phyloP scores from a whole-genome alignment of 2,888 invertebrate genomes.

The Drosophila borborema region DNA sequence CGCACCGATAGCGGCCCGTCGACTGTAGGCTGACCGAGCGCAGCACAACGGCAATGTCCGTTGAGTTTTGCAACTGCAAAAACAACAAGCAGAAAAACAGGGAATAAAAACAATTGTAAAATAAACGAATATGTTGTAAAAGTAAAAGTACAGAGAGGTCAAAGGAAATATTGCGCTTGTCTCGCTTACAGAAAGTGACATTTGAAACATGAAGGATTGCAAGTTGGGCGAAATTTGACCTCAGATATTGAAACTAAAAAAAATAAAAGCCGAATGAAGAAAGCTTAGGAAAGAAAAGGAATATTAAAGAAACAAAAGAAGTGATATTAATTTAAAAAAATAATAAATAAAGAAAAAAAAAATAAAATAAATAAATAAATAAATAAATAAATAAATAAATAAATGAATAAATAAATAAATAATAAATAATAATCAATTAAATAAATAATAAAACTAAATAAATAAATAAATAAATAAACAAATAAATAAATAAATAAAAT shows the following conservation, averaged over 20 bases:
- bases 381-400: too few species aligned
- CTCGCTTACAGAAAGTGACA: conserved; percentile 4
- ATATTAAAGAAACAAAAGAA: too few species aligned
- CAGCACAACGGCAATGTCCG: conserved; percentile 88
- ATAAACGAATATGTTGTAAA: conserved; percentile 25
- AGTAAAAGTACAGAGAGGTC: conserved; percentile 40
- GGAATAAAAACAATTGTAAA: conserved; percentile 13
- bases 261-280: background rate
- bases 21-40: conserved; percentile 89
- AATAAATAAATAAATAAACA: too few species aligned
- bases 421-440: too few species aligned
- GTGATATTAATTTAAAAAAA: too few species aligned
- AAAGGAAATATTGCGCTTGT: conserved; percentile 6
- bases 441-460: too few species aligned
- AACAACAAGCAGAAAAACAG: background rate
- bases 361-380: too few species aligned
- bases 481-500: too few species aligned
- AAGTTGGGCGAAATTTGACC: background rate
- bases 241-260: background rate
- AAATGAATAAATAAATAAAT: too few species aligned
- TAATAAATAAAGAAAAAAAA: too few species aligned
- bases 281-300: background rate
- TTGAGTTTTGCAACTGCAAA: conserved; percentile 88
- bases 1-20: conserved; percentile 91
- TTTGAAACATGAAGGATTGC: conserved; percentile 13